These are phyloP conservation scores for Camelus bactrianus DNA, from an alignment of 2,113 vertebrate genomes.

Conservation along the genomic window DNA sequence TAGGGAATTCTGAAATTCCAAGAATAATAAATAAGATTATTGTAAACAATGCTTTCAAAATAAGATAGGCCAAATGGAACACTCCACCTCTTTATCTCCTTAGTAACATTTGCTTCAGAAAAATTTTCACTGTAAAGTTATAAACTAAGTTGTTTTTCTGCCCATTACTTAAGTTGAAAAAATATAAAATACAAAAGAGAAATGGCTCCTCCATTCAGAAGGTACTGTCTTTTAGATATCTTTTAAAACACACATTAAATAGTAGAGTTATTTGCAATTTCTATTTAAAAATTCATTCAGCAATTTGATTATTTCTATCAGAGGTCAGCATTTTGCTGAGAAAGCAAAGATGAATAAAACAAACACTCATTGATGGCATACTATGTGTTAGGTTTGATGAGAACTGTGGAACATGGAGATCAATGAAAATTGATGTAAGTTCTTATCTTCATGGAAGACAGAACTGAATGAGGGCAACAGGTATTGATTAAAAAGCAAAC, in stretches of 20 bases:
- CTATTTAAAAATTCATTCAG: neutral
- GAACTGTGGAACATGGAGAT: neutral
- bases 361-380: neutral
- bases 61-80: neutral
- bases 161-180: neutral
- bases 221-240: neutral
- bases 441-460: neutral
- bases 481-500: neutral
- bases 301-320: neutral
- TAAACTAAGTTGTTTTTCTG: neutral
- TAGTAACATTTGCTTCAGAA: neutral
- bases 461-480: neutral
- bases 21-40: neutral
- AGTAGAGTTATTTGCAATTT: neutral
- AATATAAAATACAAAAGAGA: neutral
- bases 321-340: neutral
- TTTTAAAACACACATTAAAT: neutral
- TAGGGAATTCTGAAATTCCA: neutral
- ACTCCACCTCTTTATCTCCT: neutral
- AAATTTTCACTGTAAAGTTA: neutral
- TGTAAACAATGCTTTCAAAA: neutral
- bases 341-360: neutral
- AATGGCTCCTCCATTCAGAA: neutral
- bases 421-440: neutral
- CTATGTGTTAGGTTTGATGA: neutral